Base-by-base conservation (phyloP, 2,113 vertebrate species). In the Corythornis cristatus region DNA sequence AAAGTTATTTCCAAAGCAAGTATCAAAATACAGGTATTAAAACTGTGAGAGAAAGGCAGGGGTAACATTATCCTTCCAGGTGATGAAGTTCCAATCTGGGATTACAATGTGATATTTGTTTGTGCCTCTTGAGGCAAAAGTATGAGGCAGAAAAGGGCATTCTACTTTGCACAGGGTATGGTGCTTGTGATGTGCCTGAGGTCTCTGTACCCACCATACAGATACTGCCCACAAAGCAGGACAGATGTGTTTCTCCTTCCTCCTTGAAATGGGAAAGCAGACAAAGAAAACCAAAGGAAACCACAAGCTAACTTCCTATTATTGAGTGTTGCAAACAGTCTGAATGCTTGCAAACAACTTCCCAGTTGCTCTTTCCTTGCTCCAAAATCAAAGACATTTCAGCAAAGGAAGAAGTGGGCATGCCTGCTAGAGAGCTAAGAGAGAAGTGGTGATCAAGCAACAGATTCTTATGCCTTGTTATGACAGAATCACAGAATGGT, bases 121-220 rank as follows among this genome's bases (percentile, higher is more conserved):
- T 74, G 21, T 33, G 74, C 54, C 46, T 75, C 57, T 67, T 9
- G 61, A 67, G 26, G 58, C 23, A 15, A 60, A 51, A 82, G 46
- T 70, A 86, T 2, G 13, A 31, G 11, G 17, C 31, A 51, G 12
- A 18, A 56, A 85, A 71, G 48, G 8, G 12, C 42, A 21, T 22
- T 51, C 28, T 45, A 5, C 29, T 48, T 15, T 45, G 54, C 16
- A 10, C 0, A 0, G 15, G 23, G 12, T 10, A 20, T 5, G 13
- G 31, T 17, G n/a, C 28, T 35, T 45, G 35, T 11, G 20, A 71
- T n/a, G 28, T 65, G 31, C 19, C 62, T 25, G 45, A 60, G 13
- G 31, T 16, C 50, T 53, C 54, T 9, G 17, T 7, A 46, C 9
- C 8, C 2, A 1, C 20, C 56, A 54, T 20, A 28, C 33, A 65